Percentiles rank a stretch among this genome's conserved stretches.
Evolutionary conservation across 2,797 vertebrate species (phyloP).

Genomic region (Lacerta viridis): DNA sequence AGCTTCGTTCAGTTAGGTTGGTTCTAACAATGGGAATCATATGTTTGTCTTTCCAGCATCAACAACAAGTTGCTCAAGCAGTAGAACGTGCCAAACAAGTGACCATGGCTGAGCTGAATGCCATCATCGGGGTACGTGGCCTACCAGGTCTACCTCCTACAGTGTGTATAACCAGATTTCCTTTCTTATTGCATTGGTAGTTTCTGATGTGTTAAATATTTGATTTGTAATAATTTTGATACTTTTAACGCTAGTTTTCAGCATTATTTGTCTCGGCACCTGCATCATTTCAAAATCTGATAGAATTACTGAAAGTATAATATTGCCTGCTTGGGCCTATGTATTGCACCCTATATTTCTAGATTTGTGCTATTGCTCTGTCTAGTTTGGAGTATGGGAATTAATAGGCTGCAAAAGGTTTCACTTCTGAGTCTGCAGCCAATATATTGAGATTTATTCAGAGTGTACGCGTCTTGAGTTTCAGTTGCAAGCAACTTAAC

Average conservation of each 20-base stretch:
- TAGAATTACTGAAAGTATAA: conserved; percentile 38
- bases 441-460: neutral
- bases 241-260: neutral
- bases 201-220: conserved; percentile 56
- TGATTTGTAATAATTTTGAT: conserved; percentile 32
- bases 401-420: neutral
- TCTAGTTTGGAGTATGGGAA: neutral
- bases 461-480: neutral
- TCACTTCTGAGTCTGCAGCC: neutral
- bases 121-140: conserved; percentile 98
- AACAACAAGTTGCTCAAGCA: conserved; percentile 97
- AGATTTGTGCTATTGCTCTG: conserved; percentile 1
- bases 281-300: neutral
- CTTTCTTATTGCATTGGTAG: conserved; percentile 76
- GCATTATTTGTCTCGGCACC: conserved; percentile 31
- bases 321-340: conserved; percentile 26
- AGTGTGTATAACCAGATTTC: conserved; percentile 91
- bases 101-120: conserved; percentile 97
- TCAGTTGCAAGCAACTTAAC: neutral
- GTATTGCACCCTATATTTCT: conserved; percentile 31
- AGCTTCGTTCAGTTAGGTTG: neutral
- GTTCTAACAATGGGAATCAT: neutral
- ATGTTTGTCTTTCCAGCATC: conserved; percentile 84
- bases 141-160: conserved; percentile 95
- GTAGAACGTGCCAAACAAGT: conserved; percentile 98